A percentile compares a stretch with the other conserved stretches of the same genome.
Evolutionary conservation across 2,797 vertebrate species (phyloP).

Genomic region (Tympanoctomys barrerae): DNA sequence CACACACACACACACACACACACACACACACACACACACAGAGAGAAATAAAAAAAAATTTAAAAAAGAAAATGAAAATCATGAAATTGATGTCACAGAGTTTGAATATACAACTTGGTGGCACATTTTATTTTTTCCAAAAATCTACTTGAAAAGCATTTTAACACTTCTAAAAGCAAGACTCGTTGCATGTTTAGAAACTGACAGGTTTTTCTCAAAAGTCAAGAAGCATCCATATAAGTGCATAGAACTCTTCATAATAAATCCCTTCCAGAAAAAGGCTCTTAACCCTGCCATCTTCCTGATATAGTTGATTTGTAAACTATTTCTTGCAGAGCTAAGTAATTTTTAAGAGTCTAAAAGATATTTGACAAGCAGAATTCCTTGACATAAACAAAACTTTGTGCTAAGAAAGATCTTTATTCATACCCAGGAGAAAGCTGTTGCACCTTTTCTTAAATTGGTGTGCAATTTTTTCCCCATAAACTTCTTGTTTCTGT

Average conservation of each 20-base stretch:
- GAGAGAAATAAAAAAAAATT: too few species aligned
- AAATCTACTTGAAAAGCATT: conserved; percentile 23
- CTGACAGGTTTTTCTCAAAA: conserved; percentile 56
- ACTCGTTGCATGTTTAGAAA: conserved; percentile 30
- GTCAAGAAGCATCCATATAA: background rate
- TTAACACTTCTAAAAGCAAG: conserved; percentile 57
- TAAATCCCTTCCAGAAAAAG: background rate
- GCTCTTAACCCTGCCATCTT: background rate
- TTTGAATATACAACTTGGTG: conserved; percentile 43
- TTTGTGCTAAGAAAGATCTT: conserved; percentile 52
- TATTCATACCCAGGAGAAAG: conserved; percentile 53
- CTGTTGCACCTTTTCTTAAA: conserved; percentile 33
- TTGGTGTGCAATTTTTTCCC: background rate
- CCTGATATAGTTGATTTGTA: conserved; percentile 14
- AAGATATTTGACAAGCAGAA: conserved; percentile 63
- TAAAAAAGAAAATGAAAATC: background rate
- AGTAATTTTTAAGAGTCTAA: conserved; percentile 38
- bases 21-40: too few species aligned
- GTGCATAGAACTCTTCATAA: background rate
- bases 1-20: too few species aligned
- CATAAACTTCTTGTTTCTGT: conserved; percentile 59
- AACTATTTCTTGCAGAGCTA: conserved; percentile 47
- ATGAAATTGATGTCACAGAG: background rate
- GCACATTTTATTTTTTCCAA: background rate
- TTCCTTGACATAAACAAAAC: conserved; percentile 61